Evolutionary conservation across 92 coral and sea anemone genomes (phyloP), one percentile per base, ranked within the genome.

Genomic region (Plumapathes pennacea): DNA sequence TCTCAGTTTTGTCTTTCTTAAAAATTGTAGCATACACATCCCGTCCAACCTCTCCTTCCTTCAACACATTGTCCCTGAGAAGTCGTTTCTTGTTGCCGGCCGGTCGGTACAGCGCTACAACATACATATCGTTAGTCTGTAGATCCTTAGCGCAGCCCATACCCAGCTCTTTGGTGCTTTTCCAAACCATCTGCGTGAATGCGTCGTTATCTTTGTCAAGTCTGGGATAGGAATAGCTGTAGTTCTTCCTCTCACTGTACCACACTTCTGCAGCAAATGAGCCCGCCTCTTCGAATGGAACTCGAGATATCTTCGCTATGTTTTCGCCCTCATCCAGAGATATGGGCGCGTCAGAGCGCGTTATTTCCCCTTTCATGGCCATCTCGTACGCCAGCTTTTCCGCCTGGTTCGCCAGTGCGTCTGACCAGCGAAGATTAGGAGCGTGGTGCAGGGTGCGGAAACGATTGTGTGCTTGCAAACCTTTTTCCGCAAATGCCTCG

Each of bases 121-220:
- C 99, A 30, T 88, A 94, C 48, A 94, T 60, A 25, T 94, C 99
- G 25, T 86, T 86, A 0, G 99, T 94, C 32, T 76, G 89, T 22
- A 82, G 57, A 50, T 94, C 99, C 58, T 87, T 84, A 1, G 99
- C 99, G 49, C 92, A 85, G 1, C 99, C 99, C 99, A 94, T 94
- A 23, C 99, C 99, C 3, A 94, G 71, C 31, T 82, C 83, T 40
- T 52, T 41, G 0, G 88, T 84, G 14, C 60, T 71, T 38, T 65
- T 89, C 98, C 98, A 92, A 6, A 92, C 64, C 25, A 88, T 68
- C 32, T 92, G 98, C 6, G 98, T 88, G 44, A 92, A 92, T 3
- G 98, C 88, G 57, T 92, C 88, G 3, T 96, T 88, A 15, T 53
- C 66, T 10, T 89, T 82, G n/a, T 82, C 71, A 36, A 87, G 63